A percentile compares a stretch with the other conserved stretches of the same genome.
Conservation (phyloP, 2,888 invertebrate genomes). For the Theodoxus fluviatilis region DNA sequence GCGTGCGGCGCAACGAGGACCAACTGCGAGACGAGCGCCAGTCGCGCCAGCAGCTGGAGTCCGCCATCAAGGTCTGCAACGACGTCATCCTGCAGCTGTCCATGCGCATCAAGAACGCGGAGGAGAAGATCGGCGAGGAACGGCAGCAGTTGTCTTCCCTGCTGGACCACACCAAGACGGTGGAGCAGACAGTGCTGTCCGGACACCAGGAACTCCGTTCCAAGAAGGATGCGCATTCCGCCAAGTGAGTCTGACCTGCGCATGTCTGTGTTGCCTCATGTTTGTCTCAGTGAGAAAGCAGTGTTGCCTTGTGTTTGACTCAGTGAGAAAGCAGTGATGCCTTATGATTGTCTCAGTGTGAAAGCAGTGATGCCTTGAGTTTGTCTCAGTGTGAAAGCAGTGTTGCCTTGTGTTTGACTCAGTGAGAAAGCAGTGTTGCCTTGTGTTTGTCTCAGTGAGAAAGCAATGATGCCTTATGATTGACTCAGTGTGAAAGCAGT, state of each 20-base stretch:
- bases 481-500: too few relatives aligned
- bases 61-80: conserved; percentile 55
- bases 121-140: conserved; percentile 61
- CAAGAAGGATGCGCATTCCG: conserved; percentile 51
- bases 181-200: conserved; percentile 59
- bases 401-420: too few relatives aligned
- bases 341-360: too few relatives aligned
- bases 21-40: conserved; percentile 55
- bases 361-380: too few relatives aligned
- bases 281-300: too few relatives aligned
- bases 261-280: too few relatives aligned
- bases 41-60: conserved; percentile 58
- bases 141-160: conserved; percentile 52
- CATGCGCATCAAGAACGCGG: conserved; percentile 55
- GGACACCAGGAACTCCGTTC: conserved; percentile 58
- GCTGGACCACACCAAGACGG: conserved; percentile 57
- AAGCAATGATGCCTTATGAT: too few relatives aligned
- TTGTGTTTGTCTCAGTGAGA: too few relatives aligned
- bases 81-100: conserved; percentile 59
- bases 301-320: too few relatives aligned
- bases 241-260: conserved; percentile 39
- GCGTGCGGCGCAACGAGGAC: conserved; percentile 57
- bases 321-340: too few relatives aligned
- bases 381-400: too few relatives aligned
- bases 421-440: too few relatives aligned